These are phyloP conservation scores for Coecobrya sp. DNA, from an alignment of 2,888 invertebrate species.

Conservation along the genomic window DNA sequence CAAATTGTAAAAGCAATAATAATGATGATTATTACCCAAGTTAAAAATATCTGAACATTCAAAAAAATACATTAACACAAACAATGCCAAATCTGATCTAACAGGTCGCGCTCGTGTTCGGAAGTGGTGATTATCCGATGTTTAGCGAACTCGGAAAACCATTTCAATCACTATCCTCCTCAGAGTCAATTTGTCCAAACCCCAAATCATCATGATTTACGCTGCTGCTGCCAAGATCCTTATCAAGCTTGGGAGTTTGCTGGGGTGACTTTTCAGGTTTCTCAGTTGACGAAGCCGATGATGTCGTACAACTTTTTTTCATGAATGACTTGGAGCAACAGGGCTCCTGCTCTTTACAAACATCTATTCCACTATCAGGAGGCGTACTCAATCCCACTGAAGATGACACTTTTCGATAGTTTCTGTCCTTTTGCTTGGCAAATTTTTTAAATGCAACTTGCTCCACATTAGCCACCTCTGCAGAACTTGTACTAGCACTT, in stretches of 20 bases:
- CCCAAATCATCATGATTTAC: constrained; percentile 50
- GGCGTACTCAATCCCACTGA: constrained; percentile 40
- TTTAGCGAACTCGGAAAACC: constrained; percentile 76
- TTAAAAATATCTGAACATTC: no score
- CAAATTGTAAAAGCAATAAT: no score
- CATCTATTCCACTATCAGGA: constrained; percentile 81
- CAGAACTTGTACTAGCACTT: constrained; percentile 34
- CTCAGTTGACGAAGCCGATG: not conserved
- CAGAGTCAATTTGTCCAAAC: constrained; percentile 57
- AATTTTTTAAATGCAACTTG: constrained; percentile 60
- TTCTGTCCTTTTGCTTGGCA: constrained; percentile 62
- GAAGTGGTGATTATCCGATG: constrained; percentile 58
- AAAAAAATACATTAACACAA: no score
- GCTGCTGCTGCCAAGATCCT: not conserved
- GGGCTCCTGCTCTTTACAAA: constrained; percentile 74
- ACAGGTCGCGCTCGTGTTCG: not conserved
- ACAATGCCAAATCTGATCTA: not conserved
- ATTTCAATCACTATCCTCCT: constrained; percentile 56
- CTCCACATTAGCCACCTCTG: constrained; percentile 21
- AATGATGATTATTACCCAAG: no score
- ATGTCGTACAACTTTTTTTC: not conserved
- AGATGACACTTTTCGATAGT: constrained; percentile 51
- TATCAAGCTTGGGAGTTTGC: not conserved
- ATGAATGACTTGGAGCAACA: constrained; percentile 66
- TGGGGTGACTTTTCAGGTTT: not conserved